Evolutionary conservation across 2,113 vertebrate genomes (phyloP), one percentile per base, ranked within the genome.

Genomic region (Nannobrachium achirus): DNA sequence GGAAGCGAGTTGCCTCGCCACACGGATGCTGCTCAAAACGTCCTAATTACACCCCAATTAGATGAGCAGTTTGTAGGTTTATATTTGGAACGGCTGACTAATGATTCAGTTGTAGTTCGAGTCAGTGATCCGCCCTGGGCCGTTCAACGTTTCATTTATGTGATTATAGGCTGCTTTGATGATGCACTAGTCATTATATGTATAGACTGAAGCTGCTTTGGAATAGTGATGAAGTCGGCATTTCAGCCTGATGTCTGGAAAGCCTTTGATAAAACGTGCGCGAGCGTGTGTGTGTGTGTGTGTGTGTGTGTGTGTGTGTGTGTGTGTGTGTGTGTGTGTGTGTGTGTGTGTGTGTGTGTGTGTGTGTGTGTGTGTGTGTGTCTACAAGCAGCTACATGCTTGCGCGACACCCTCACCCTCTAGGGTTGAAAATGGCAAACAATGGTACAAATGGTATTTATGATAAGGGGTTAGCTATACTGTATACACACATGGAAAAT

Each of bases 11-110:
- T 52, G 1, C 33, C 39, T 57, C 44, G 19, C 59, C 53, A 57
- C 56, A 3, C 39, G 15, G 75, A 82, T 14, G 71, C 69, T 51
- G 33, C 72, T 63, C 76, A 50, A n/a, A 19, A 40, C 56, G n/a
- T 48, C 9, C 14, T 86, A 84, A 88, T 84, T 83, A 80, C 78
- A 76, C 76, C 63, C 63, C 38, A 58, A 82, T 84, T 63, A 80
- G 77, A 79, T 39, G 46, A 73, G 81, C 67, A 62, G 67, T 66
- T 63, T 66, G 66, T 73, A 7, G 63, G 75, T 68, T 75, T 88
- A 84, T 84, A 87, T 80, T 76, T 74, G 69, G 78, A 82, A 55
- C 0, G 52, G 80, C 84, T 88, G 86, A 83, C 76, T 89, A 85
- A 88, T 61, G 81, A 72, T 65, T 75, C 59, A 56, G 66, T 62